phyloP scores from a whole-genome alignment of 2,888 invertebrate species.

The Eurytoma californica region DNA sequence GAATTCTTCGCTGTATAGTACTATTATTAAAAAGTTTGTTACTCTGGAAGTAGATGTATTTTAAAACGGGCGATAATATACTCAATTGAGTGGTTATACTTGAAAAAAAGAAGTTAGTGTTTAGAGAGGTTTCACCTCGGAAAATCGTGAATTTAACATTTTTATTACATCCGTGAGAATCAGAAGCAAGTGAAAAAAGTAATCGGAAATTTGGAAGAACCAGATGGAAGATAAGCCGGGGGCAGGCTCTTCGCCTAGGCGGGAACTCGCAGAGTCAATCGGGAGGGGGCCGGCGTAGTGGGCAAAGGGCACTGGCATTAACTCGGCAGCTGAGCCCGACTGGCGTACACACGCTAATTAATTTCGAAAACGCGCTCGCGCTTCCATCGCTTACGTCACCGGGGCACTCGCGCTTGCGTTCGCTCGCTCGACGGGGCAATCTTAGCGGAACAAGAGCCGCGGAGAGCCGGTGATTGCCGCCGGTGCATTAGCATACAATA shows the following conservation, averaged over 20 bases:
- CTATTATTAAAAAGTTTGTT: constrained; percentile 19
- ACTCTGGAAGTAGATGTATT: neutral
- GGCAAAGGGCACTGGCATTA: constrained; percentile 8
- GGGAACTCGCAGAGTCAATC: constrained; percentile 1
- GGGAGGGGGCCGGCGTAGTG: neutral
- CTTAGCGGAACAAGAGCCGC: constrained; percentile 58
- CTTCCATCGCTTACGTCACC: constrained; percentile 56
- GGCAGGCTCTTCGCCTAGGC: neutral
- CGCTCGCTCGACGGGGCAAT: constrained; percentile 25
- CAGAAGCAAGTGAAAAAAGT: neutral
- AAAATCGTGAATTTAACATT: too few species aligned
- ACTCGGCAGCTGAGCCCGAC: constrained; percentile 56
- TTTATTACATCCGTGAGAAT: neutral
- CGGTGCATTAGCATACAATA: constrained; percentile 64
- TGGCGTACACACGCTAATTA: constrained; percentile 59
- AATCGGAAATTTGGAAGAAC: neutral
- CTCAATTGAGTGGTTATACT: too few species aligned
- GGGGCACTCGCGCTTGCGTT: neutral
- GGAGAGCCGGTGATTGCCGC: constrained; percentile 62
- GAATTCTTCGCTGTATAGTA: constrained; percentile 37
- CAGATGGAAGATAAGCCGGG: neutral
- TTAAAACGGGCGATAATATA: neutral
- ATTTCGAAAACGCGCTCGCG: constrained; percentile 59
- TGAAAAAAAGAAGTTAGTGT: too few species aligned
- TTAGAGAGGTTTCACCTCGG: too few species aligned